Base-by-base conservation (phyloP, 2,888 invertebrate species). In the Baronia brevicornis region DNA sequence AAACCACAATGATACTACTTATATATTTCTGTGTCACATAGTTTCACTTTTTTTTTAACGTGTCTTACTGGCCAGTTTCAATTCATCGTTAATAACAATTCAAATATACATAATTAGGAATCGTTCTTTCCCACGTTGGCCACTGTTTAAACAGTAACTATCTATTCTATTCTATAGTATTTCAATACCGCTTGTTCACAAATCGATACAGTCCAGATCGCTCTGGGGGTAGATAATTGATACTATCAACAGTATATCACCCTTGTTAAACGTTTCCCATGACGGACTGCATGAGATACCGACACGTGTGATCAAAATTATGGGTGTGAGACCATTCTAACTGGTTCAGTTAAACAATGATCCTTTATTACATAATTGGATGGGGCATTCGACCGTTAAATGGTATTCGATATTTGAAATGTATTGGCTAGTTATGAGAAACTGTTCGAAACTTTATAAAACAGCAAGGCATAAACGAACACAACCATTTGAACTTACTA, bases 231-330 rank as follows among this genome's bases (percentile, higher is more conserved):
- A 71, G 71, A 72, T 80, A 80, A 73, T 75, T 71, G 67, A 51
- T 61, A 54, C 41, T 71, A 74, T 75, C 69, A 51, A 51, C 50
- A 32, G 44, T 65, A 60, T 61, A 69, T 64, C 72, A 64, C 79
- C 74, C 78, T 70, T 49, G 74, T 72, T 77, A 74, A 74, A 70
- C 56, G 63, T 77, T 69, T 80, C 79, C 77, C 84, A 78, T 70
- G 64, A 38, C 33, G 41, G 33, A 28, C 48, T 42, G 28, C 37
- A 35, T 34, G 41, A 38, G 50, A 44, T 42, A 47, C n/a, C n/a
- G 46, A 54, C 63, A 56, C 64, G 63, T 68, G 58, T 28, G 36
- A 35, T 29, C 46, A 48, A 43, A 49, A n/a, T n/a, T 51, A 51
- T 59, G 47, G 46, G 48, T 48, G 44, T 38, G 36, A 51, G 28